Percentiles rank a stretch among this genome's conserved stretches.
Evolutionary conservation across 1,140 invertebrate species (phyloP).

Genomic region (Cheumatopsyche charites): DNA sequence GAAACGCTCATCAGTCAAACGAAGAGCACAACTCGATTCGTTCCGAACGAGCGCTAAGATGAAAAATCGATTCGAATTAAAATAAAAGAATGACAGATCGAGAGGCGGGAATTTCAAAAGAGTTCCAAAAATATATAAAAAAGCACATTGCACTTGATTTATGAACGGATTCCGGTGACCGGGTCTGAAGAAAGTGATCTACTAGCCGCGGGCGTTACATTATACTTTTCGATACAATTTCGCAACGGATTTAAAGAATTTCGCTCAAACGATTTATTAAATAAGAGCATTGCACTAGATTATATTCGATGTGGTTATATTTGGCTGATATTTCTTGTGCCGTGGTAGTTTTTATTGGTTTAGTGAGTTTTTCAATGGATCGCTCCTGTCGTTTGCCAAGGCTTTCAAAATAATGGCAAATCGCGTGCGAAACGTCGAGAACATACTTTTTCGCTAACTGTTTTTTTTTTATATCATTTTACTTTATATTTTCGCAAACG

Average conservation of each 20-base stretch:
- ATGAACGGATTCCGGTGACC: slow-evolving; percentile 17
- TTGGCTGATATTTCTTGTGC: too few species aligned
- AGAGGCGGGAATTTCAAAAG: slow-evolving; percentile 21
- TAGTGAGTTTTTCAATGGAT: too few species aligned
- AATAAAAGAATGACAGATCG: slow-evolving; percentile 1
- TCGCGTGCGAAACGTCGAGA: slow-evolving; percentile 7
- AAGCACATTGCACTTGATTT: slow-evolving; percentile 8
- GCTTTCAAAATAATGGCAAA: slow-evolving; percentile 1
- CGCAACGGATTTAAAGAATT: too few species aligned
- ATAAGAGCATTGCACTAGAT: too few species aligned
- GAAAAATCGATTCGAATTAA: slow-evolving; percentile 1
- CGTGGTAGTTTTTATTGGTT: too few species aligned
- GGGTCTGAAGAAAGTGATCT: slow-evolving; percentile 24
- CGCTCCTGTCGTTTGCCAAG: slow-evolving; percentile 5
- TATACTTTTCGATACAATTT: neutral
- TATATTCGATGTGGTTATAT: too few species aligned
- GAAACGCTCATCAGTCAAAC: neutral
- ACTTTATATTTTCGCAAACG: too few species aligned
- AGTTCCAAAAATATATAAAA: neutral
- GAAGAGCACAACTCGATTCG: neutral
- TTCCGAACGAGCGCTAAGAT: neutral
- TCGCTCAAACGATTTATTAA: too few species aligned
- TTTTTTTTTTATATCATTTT: too few species aligned
- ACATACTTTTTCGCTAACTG: neutral
- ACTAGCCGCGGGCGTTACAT: neutral